A percentile compares a stretch with the other conserved stretches of the same genome.
Conservation (phyloP, 2,888 invertebrate species). For the Sminthurinus aureus region DNA sequence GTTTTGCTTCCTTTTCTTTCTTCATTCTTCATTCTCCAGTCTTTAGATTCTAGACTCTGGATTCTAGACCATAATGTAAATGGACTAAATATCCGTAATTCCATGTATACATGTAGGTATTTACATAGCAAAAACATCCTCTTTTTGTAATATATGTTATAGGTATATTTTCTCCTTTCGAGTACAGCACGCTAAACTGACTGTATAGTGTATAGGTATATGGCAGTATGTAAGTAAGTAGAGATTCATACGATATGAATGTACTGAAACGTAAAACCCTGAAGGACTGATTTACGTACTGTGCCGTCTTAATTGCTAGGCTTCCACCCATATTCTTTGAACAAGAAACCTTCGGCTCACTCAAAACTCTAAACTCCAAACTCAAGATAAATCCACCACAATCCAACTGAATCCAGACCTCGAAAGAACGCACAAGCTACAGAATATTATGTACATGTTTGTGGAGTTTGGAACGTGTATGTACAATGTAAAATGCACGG, state of each 20-base stretch:
- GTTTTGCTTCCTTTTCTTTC: neutral
- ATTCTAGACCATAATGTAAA: slow-evolving; percentile 1
- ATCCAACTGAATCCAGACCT: slow-evolving; percentile 4
- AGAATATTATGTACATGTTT: no score
- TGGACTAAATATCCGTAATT: neutral
- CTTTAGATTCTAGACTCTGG: no score
- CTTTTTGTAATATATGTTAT: neutral
- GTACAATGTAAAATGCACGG: neutral
- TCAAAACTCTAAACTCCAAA: neutral
- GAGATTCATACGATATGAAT: neutral
- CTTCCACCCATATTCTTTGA: slow-evolving; percentile 43
- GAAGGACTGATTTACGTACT: slow-evolving; percentile 45
- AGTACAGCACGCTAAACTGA: neutral
- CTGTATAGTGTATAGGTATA: neutral
- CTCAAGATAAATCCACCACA: slow-evolving; percentile 16
- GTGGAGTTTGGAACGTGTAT: no score
- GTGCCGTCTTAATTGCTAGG: slow-evolving; percentile 47
- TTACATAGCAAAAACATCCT: neutral
- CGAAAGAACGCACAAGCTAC: no score
- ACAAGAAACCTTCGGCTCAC: slow-evolving; percentile 16
- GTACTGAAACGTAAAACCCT: slow-evolving; percentile 28
- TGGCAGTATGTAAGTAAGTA: neutral
- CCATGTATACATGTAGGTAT: neutral
- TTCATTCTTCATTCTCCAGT: no score
- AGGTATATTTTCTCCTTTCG: no score